These are phyloP conservation scores for Pachyrhynchus sulphureomaculatus DNA, from an alignment of 1,140 invertebrate species.

Conservation along the genomic window DNA sequence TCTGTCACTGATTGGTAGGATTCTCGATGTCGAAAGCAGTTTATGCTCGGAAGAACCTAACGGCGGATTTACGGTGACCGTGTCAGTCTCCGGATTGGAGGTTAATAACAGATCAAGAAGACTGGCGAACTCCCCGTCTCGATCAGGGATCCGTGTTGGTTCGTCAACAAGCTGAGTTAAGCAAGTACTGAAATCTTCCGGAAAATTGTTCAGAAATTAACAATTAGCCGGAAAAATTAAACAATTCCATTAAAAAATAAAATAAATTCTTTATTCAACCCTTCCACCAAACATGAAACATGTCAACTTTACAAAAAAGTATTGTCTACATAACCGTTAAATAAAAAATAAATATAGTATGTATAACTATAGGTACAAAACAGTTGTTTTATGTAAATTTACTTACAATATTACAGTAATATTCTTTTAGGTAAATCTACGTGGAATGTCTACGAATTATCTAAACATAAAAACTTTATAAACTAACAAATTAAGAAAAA, in stretches of 20 bases:
- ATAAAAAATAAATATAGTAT: conserved; percentile 25
- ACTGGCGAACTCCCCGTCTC: no score
- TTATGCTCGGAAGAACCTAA: no score
- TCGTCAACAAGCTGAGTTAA: no score
- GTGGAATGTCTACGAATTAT: background rate
- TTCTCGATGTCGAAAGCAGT: no score
- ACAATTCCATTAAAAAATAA: conserved; percentile 3
- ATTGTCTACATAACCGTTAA: conserved; percentile 15
- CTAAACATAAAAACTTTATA: background rate
- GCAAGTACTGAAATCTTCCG: no score
- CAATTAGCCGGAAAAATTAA: no score
- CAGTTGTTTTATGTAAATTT: background rate
- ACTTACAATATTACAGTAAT: background rate
- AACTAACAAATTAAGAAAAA: background rate
- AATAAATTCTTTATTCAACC: conserved; percentile 18
- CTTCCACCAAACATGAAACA: conserved; percentile 15
- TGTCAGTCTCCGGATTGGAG: no score
- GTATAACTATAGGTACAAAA: conserved; percentile 3
- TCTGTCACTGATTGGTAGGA: no score
- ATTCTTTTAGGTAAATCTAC: background rate
- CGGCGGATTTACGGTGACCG: no score
- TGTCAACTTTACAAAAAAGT: conserved; percentile 12
- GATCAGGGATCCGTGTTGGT: no score
- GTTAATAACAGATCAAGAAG: no score
- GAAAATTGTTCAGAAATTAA: no score